Base-by-base conservation (phyloP, 1,140 invertebrate species). In the Coboldia fuscipes region DNA sequence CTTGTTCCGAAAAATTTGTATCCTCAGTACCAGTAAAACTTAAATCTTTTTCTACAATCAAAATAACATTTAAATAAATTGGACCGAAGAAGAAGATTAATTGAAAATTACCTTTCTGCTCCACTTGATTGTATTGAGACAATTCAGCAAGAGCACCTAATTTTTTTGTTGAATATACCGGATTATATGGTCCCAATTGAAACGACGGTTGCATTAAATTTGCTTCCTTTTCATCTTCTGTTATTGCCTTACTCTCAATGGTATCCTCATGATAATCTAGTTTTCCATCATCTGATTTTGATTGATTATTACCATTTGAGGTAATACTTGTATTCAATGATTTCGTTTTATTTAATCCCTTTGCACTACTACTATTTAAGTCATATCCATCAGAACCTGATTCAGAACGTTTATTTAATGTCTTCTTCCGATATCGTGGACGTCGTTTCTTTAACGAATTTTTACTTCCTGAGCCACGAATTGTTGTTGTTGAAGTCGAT, bases 1-100 rank as follows among this genome's bases (percentile, higher is more conserved):
- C 82, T 16, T 51, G 50, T 54, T 90, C 86, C 2, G 81, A 88
- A 45, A 85, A 75, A 22, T 81, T 86, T 52, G 72, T 83, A 42
- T 72, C 70, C 49, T 72, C 71, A 2, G 63, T 67, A 22, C 63
- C 30, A 21, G 30, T 32, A 19, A 32, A 32, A 19, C 30, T 32
- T 6, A 32, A 13, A 29, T 29, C 27, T 29, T 29, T 29, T 6
- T 5, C 27, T 29, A 24, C n/a, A 24, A 8, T 24, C n/a, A 24
- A n/a, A 24, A 24, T 8, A 8, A n/a, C n/a, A n/a, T 8, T 7
- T 24, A n/a, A 24, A 8, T n/a, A n/a, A 24, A 24, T 24, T 24
- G n/a, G 23, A 24, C n/a, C n/a, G 23, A 24, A 24, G n/a, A n/a
- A 24, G 23, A 24, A 8, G 7, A 24, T 23, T 23, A 23, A 23